phyloP scores from a whole-genome alignment of 2,797 vertebrate genomes.

The Morus bassanus region DNA sequence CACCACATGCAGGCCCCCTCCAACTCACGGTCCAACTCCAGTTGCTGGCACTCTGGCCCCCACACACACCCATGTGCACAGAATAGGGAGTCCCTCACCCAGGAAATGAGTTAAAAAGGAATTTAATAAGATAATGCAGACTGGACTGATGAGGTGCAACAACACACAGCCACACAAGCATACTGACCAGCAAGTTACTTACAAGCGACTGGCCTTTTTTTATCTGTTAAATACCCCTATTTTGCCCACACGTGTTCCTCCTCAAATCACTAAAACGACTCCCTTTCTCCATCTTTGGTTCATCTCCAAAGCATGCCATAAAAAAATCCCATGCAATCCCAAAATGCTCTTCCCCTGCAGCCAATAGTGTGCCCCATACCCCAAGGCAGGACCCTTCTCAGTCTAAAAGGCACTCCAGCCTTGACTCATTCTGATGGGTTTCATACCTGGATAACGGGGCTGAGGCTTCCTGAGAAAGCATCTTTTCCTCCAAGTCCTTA shows the following conservation, averaged over 20 bases:
- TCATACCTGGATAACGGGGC: background rate
- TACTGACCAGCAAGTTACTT: background rate
- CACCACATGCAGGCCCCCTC: background rate
- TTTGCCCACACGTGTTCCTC: background rate
- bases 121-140: background rate
- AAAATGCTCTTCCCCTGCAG: background rate
- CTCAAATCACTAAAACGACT: background rate
- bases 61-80: background rate
- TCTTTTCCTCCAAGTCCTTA: background rate
- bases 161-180: rapidly evolving
- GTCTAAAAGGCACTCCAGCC: background rate
- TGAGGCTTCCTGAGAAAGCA: background rate
- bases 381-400: background rate
- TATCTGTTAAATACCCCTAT: background rate
- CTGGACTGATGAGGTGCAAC: background rate
- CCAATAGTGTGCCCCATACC: background rate
- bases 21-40: background rate
- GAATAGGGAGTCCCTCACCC: background rate
- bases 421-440: background rate
- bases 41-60: background rate
- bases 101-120: background rate
- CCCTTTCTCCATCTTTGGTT: background rate
- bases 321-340: background rate
- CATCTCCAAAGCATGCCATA: background rate
- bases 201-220: background rate